These are phyloP conservation scores for Anguilla anguilla DNA, from an alignment of 2,797 vertebrate genomes.

Conservation along the genomic window DNA sequence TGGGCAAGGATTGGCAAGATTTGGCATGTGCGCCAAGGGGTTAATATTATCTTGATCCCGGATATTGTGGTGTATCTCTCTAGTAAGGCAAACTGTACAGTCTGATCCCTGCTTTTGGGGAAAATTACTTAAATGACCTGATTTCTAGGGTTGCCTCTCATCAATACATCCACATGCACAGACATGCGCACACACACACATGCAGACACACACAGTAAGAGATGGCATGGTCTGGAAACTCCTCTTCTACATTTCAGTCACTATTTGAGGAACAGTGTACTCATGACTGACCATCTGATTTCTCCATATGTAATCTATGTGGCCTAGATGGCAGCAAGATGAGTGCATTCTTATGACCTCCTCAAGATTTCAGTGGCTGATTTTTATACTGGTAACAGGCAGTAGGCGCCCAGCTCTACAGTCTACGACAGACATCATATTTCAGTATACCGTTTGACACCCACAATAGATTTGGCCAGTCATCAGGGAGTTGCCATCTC, in stretches of 20 bases:
- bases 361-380: not conserved
- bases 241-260: not conserved
- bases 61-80: not conserved
- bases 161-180: too few species aligned
- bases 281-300: not conserved
- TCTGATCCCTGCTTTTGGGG: not conserved
- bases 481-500: conserved; percentile 54
- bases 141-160: too few species aligned
- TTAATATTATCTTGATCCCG: not conserved
- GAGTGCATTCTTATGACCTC: not conserved
- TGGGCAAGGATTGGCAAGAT: too few species aligned
- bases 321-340: not conserved
- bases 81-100: not conserved
- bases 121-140: not conserved
- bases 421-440: not conserved
- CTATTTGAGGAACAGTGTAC: not conserved
- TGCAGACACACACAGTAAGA: not conserved
- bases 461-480: conserved; percentile 36
- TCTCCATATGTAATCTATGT: conserved; percentile 9
- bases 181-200: not conserved
- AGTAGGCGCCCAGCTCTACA: not conserved
- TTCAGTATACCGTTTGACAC: not conserved
- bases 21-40: too few species aligned
- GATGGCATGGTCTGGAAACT: not conserved
- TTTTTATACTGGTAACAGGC: not conserved